Evolutionary conservation across 2,113 vertebrate species (phyloP), one percentile per base, ranked within the genome.

Genomic region (Entelurus aequoreus): DNA sequence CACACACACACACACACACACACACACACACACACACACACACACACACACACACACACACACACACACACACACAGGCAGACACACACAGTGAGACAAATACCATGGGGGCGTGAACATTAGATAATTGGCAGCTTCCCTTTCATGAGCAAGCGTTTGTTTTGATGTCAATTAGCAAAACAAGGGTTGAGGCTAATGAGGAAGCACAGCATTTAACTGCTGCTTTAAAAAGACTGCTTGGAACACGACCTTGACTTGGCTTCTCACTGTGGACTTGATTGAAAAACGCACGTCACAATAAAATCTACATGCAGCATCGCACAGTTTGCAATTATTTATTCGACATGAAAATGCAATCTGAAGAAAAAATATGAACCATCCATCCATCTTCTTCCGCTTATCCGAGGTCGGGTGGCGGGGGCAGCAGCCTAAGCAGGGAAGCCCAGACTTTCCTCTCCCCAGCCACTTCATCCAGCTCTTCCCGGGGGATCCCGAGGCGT

Each of bases 101-200:
- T 12, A 63, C 50, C 73, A 63, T 16, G 48, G 19, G 57, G 66
- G 71, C 50, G 65, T 55, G 62, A 70, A 59, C 52, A 58, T 47
- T 16, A 36, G 44, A 61, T 83, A 78, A 74, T 68, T 79, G 68
- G 53, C 71, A 72, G 68, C 38, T 74, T 77, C 54, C 81, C 58
- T 73, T 79, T 73, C 76, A 78, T 62, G 35, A 72, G 71, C 68
- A 47, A 79, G 71, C 76, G 79, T 81, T 88, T 86, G 78, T 84
- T 86, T 83, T 84, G 68, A 75, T 80, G 80, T 81, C 79, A 86
- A 83, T 86, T 83, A 85, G 72, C 67, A 71, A 79, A 83, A 80
- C 79, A 77, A 73, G 78, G 68, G 67, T 81, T 82, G 63, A 74
- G 71, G 60, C 65, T 83, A 84, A 85, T 73, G 78, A 83, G 76